Conservation (phyloP, 1,140 invertebrate species). For the Trachymyrmex cornetzi region DNA sequence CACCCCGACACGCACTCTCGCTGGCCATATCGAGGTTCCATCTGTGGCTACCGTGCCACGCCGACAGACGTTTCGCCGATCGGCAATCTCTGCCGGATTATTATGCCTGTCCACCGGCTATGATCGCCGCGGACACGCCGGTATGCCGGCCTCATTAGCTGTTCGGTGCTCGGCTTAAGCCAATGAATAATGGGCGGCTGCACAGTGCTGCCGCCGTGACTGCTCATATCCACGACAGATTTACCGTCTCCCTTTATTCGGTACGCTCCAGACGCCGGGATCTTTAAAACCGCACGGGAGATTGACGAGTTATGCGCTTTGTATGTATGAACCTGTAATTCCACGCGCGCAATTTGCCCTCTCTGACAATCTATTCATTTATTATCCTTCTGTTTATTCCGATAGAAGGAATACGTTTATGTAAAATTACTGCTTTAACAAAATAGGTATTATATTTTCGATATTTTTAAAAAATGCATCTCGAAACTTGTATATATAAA, state of each 20-base stretch:
- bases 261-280: slow-evolving; percentile 18
- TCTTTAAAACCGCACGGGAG: slow-evolving; percentile 40
- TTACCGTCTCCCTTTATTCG: slow-evolving; percentile 74
- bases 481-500: not conserved
- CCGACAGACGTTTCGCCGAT: slow-evolving; percentile 75
- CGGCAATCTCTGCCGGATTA: slow-evolving; percentile 77
- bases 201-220: slow-evolving; percentile 69
- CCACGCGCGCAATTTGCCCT: slow-evolving; percentile 29
- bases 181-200: slow-evolving; percentile 74
- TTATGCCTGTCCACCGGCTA: slow-evolving; percentile 77
- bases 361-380: slow-evolving; percentile 25
- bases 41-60: slow-evolving; percentile 76
- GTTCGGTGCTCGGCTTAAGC: slow-evolving; percentile 71
- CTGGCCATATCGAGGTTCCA: slow-evolving; percentile 74
- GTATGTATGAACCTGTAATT: slow-evolving; percentile 31
- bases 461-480: not conserved
- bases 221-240: slow-evolving; percentile 73
- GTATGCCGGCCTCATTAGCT: slow-evolving; percentile 76
- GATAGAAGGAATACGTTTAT: not conserved
- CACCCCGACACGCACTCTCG: slow-evolving; percentile 52
- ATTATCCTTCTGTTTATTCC: slow-evolving; percentile 6
- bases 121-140: slow-evolving; percentile 75
- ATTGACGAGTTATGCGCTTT: slow-evolving; percentile 55
- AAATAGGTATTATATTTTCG: not conserved
- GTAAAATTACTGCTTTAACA: not conserved